Evolutionary conservation across 2,113 vertebrate genomes (phyloP), one percentile per base, ranked within the genome.

Genomic region (Phaethornis superciliosus): DNA sequence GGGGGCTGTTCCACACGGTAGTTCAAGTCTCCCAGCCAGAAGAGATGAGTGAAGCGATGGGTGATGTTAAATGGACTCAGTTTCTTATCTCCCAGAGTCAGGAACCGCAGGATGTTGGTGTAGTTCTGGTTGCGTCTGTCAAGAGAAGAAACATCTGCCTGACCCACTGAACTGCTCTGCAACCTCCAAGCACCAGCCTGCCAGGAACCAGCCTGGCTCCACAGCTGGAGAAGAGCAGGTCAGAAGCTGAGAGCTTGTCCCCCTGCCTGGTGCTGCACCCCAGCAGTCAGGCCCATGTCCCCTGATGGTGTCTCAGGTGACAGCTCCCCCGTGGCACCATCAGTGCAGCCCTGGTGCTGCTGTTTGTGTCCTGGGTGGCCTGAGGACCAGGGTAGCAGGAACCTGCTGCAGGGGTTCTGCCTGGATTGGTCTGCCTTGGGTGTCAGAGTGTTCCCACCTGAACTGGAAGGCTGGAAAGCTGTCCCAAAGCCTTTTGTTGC

Each of bases 11-110:
- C 99, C 95, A 99, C 96, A 0, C 99, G 98, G 86, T 99, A 99
- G 97, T 99, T 99, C 91, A 99, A 96, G 89, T 99, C 99, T 33
- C 99, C 99, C 4, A 99, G 97, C 99, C 99, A 99, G 98, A 99
- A 99, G 64, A 99, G 98, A 93, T 99, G 99, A 22, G 99, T 99
- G 94, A 99, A 99, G 44, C 98, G 98, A 95, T 99, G 98, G 11
- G 99, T 99, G 95, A 99, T 99, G 95, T 99, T 99, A 75, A 99
- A 99, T 0, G 99, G 98, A 85, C 98, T 99, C 44, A 99, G 95
- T 79, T 99, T 99, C 98, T 99, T 99, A 89, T 99, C 99, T 62
- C 99, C 99, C 78, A 99, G 96, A 22, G 99, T 98, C 94, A 99
- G 98, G 95, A 99, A 99, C 28, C 99, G 98, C 85, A 99, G 98